These are phyloP conservation scores for Heliconius melpomene DNA, from an alignment of 1,140 invertebrate species.

Conservation along the genomic window DNA sequence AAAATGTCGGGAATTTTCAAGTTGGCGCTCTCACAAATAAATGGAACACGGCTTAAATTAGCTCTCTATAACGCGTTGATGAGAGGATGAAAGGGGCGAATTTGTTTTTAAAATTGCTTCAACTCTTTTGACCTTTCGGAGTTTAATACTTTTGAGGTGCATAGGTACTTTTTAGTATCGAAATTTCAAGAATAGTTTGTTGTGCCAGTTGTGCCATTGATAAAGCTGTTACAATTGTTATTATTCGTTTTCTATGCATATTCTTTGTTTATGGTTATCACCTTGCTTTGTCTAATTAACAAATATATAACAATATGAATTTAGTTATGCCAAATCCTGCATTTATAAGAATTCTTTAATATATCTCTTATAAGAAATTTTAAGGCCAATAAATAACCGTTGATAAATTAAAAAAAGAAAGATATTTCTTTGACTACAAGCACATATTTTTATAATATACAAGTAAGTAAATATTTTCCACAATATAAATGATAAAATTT, in stretches of 20 bases:
- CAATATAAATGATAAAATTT: not conserved
- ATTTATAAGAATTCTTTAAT: too few species aligned
- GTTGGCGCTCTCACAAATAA: constrained; percentile 6
- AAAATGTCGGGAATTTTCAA: constrained; percentile 16
- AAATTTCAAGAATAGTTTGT: too few species aligned
- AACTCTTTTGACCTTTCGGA: not conserved
- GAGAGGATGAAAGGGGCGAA: constrained; percentile 16
- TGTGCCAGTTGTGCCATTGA: too few species aligned
- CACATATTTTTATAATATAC: not conserved
- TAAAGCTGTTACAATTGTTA: too few species aligned
- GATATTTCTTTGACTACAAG: not conserved
- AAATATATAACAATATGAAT: too few species aligned
- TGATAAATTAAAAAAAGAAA: too few species aligned
- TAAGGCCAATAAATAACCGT: too few species aligned
- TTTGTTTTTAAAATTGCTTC: constrained; percentile 18
- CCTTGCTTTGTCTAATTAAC: too few species aligned
- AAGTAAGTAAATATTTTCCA: not conserved
- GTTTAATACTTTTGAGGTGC: not conserved
- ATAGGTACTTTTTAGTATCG: not conserved
- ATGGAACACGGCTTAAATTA: constrained; percentile 20
- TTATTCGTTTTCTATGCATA: too few species aligned
- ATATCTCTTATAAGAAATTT: not conserved
- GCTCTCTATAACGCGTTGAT: constrained; percentile 18
- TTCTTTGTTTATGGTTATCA: too few species aligned
- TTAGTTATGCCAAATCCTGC: too few species aligned